These are phyloP conservation scores for Ephialtes manifestator DNA, from an alignment of 2,888 invertebrate species.

Conservation along the genomic window DNA sequence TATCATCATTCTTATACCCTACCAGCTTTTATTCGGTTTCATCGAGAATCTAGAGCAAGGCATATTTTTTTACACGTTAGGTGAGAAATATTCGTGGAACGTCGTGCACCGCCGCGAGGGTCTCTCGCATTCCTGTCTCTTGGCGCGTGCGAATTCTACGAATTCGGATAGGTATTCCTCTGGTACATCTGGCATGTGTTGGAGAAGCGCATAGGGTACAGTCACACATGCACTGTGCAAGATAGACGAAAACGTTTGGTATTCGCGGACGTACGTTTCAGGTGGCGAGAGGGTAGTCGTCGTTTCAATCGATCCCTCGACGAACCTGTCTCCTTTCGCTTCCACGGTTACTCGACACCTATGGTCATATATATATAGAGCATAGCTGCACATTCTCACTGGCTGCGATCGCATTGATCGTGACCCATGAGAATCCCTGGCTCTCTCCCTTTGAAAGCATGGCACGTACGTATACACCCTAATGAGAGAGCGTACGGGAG, in stretches of 20 bases:
- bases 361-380: slow-evolving; percentile 43
- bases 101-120: neutral
- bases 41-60: neutral
- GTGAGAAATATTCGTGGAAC: slow-evolving; percentile 12
- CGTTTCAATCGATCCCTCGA: slow-evolving; percentile 56
- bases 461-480: slow-evolving; percentile 72
- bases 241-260: slow-evolving; percentile 6
- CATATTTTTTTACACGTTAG: neutral
- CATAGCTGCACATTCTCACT: slow-evolving; percentile 42
- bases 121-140: slow-evolving; percentile 9
- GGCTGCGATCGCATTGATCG: slow-evolving; percentile 60
- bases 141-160: slow-evolving; percentile 22
- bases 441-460: slow-evolving; percentile 70
- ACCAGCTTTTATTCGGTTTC: neutral
- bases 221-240: neutral
- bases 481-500: slow-evolving; percentile 69
- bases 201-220: neutral
- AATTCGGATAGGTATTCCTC: slow-evolving; percentile 12
- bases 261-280: slow-evolving; percentile 43
- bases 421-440: slow-evolving; percentile 58
- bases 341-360: slow-evolving; percentile 62
- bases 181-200: slow-evolving; percentile 12
- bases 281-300: slow-evolving; percentile 42
- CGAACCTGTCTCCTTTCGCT: slow-evolving; percentile 39
- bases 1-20: neutral